Conservation (phyloP, 1,140 invertebrate species). For the Nephotettix cincticeps region DNA sequence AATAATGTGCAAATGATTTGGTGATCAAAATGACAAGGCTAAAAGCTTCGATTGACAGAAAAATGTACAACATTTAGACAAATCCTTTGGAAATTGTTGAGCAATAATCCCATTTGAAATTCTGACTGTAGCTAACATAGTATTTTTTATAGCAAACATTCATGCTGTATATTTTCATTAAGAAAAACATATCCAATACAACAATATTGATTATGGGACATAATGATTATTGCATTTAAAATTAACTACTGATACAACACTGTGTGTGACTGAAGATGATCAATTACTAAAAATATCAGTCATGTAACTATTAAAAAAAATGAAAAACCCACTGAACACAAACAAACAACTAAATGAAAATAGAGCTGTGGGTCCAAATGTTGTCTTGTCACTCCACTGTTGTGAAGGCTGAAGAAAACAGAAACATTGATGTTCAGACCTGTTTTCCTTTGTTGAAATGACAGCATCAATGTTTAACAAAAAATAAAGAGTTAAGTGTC, state of each 20-base stretch:
- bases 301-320: not conserved
- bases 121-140: conserved; percentile 13
- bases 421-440: conserved; percentile 5
- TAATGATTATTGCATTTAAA: too few species aligned
- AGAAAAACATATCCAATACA: conserved; percentile 12
- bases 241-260: too few species aligned
- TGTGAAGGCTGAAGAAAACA: not conserved
- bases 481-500: conserved; percentile 7
- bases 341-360: not conserved
- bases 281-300: not conserved
- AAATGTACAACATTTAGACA: conserved; percentile 26
- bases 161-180: conserved; percentile 11
- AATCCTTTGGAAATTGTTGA: conserved; percentile 19
- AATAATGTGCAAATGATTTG: not conserved
- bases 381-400: not conserved
- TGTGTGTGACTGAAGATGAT: not conserved
- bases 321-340: not conserved
- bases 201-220: not conserved
- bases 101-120: conserved; percentile 19
- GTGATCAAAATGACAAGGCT: not conserved
- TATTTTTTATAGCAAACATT: not conserved
- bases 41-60: conserved; percentile 3
- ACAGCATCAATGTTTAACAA: conserved; percentile 19
- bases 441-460: conserved; percentile 12
- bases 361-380: not conserved